These are phyloP conservation scores for Augochlorella aurata DNA, from an alignment of 2,888 invertebrate species.

Conservation along the genomic window DNA sequence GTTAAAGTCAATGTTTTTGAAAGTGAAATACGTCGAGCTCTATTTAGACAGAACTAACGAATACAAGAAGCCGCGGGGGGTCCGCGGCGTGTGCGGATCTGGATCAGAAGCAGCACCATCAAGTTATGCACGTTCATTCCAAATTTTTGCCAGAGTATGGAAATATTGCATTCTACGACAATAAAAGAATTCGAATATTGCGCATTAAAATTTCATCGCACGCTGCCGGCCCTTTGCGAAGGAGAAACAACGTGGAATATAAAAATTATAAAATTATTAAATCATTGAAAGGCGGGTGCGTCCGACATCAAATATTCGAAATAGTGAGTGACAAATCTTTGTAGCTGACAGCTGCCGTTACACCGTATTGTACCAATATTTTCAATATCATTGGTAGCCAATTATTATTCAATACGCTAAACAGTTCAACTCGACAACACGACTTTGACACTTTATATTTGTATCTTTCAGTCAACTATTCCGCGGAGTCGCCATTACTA, in stretches of 20 bases:
- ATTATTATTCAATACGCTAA: no score
- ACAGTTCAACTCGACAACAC: no score
- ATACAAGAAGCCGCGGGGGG: not conserved
- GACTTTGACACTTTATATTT: no score
- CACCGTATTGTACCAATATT: not conserved
- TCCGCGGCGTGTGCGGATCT: not conserved
- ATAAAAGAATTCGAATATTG: slow-evolving; percentile 4
- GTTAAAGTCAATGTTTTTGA: slow-evolving; percentile 51
- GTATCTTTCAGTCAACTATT: not conserved
- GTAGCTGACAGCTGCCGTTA: no score
- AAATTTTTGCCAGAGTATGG: not conserved
- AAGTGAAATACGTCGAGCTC: slow-evolving; percentile 25
- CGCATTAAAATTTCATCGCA: not conserved
- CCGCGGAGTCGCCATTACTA: slow-evolving; percentile 34
- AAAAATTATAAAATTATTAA: not conserved
- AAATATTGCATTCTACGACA: not conserved
- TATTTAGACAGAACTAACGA: slow-evolving; percentile 10
- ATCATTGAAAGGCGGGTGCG: not conserved
- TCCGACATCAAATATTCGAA: not conserved
- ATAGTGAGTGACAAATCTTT: not conserved
- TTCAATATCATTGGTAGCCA: not conserved
- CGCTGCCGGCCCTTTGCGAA: not conserved
- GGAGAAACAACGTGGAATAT: not conserved
- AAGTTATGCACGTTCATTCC: not conserved
- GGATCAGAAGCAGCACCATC: not conserved